Evolutionary conservation across 2,888 invertebrate genomes (phyloP).

Genomic region (Hoplodrina blanda): DNA sequence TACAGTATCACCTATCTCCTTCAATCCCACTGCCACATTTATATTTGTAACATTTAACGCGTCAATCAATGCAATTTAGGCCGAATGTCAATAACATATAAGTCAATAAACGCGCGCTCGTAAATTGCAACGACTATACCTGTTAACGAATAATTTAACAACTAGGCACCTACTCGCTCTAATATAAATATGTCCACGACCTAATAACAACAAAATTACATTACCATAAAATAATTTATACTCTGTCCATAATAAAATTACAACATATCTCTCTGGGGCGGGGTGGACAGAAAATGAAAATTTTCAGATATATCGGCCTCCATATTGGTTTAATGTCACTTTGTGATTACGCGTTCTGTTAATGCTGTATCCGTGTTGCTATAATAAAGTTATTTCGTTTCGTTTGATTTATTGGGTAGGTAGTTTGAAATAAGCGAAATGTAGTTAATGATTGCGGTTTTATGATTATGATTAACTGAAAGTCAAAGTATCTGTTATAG

Average conservation of each 20-base stretch:
- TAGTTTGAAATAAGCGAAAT: constrained; percentile 17
- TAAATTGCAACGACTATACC: not conserved
- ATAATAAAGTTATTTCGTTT: constrained; percentile 50
- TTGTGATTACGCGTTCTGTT: constrained; percentile 48
- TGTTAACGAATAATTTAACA: not conserved
- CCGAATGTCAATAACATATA: no score
- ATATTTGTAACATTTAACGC: no score
- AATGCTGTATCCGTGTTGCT: constrained; percentile 46
- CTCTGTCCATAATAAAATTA: constrained; percentile 44
- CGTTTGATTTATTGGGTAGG: constrained; percentile 28
- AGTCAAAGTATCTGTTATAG: no score
- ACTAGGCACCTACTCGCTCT: not conserved
- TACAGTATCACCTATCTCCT: no score
- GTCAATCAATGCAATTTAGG: no score
- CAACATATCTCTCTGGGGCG: constrained; percentile 41
- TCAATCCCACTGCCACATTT: no score
- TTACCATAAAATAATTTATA: constrained; percentile 55
- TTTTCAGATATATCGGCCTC: constrained; percentile 40
- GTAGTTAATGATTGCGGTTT: not conserved
- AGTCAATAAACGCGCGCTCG: not conserved
- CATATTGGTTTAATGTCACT: constrained; percentile 49
- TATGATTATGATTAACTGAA: not conserved
- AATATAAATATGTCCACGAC: constrained; percentile 2
- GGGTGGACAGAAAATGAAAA: constrained; percentile 39
- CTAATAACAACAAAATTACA: constrained; percentile 45